Evolutionary conservation across 30 jellyfish, hydroid and myxozoan species (phyloP), one percentile per base, ranked within the genome.

Genomic region (Hydractinia symbiolongicarpus): DNA sequence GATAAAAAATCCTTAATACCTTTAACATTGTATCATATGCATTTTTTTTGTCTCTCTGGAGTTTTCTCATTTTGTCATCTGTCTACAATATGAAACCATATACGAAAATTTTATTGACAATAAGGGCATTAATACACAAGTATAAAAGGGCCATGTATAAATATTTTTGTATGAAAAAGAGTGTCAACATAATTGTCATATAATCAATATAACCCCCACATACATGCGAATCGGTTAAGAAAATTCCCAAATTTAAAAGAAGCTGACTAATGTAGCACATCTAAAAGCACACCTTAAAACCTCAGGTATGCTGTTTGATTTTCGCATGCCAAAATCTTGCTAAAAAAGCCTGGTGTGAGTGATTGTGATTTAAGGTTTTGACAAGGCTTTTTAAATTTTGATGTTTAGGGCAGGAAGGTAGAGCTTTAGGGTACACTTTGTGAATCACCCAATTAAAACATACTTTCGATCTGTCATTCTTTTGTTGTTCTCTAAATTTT

Each of bases 41-140:
- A 66, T 13, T 64, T 72, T 73, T 85, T 88, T 90, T 90, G 16
- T 90, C 97, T 67, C 77, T 81, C 61, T 85, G 95, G 16, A 86
- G 71, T 67, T 82, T 62, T 64, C 78, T 86, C 95, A 90, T 90
- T 67, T 85, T 90, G 40, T 85, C 95, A 67, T 90, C 97, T 5
- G 82, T 67, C 97, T 90, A 44, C n/a, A 50, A 81, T 6, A 53
- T 14, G 55, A 51, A 30, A 1, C 2, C 83, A 77, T 13, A 16
- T 60, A 1, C n/a, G 1, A 60, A 60, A 60, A 13, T 60, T 60
- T 60, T 60, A 1, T 14, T 16, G 19, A 60, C 19, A 13, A 60
- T 60, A 13, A 60, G 19, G 19, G 19, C n/a, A 60, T 1, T 30
- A 60, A 60, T 14, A 60, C 70, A 13, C 2, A 60, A 13, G 70